Conservation (phyloP, 2,888 invertebrate genomes). For the Caenorhabditis sp. region DNA sequence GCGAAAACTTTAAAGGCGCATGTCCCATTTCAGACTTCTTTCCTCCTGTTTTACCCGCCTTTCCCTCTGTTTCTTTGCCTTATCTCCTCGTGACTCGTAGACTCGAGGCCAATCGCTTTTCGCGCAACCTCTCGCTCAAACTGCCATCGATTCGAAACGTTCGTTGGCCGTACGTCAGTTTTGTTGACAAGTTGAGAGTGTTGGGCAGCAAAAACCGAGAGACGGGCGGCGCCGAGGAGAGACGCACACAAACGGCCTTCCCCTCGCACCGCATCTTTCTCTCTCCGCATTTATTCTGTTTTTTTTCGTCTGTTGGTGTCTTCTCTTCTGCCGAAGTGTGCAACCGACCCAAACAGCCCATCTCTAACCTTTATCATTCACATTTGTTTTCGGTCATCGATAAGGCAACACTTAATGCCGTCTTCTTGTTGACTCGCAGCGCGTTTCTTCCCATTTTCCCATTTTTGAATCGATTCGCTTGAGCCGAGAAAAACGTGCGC, state of each 20-base stretch:
- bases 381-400: slow-evolving; percentile 21
- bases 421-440: neutral
- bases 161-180: slow-evolving; percentile 23
- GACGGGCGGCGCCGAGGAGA: slow-evolving; percentile 39
- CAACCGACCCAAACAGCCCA: slow-evolving; percentile 15
- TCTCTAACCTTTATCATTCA: slow-evolving; percentile 32
- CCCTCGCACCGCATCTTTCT: neutral
- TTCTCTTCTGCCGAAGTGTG: slow-evolving; percentile 4
- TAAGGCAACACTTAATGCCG: slow-evolving; percentile 34
- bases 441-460: neutral
- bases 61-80: neutral
- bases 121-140: neutral
- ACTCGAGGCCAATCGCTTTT: neutral
- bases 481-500: slow-evolving; percentile 3
- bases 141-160: slow-evolving; percentile 45
- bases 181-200: slow-evolving; percentile 48
- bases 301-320: slow-evolving; percentile 27
- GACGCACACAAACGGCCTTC: slow-evolving; percentile 13
- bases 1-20: no score
- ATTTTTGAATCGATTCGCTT: slow-evolving; percentile 6
- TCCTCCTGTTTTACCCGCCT: no score
- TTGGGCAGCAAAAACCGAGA: slow-evolving; percentile 23
- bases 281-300: slow-evolving; percentile 30
- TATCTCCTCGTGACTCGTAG: neutral
- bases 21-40: no score